phyloP scores from a whole-genome alignment of 2,888 invertebrate genomes.

The Eustalomyia histrio region DNA sequence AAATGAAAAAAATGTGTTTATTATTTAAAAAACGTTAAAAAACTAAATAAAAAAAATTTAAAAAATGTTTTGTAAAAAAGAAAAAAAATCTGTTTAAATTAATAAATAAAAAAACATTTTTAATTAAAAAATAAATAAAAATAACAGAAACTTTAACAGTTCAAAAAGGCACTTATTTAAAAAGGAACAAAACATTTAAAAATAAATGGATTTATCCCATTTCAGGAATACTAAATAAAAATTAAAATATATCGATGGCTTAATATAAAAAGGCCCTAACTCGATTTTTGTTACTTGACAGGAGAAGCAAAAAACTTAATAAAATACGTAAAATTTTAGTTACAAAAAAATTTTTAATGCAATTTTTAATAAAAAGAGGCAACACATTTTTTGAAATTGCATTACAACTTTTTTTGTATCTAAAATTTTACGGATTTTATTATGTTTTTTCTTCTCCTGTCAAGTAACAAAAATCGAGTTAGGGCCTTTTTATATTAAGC shows the following conservation, averaged over 20 bases:
- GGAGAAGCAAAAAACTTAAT: too few relatives aligned
- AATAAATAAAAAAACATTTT: conserved; percentile 12
- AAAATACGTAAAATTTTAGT: too few relatives aligned
- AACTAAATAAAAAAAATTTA: conserved; percentile 10
- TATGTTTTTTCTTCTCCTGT: too few relatives aligned
- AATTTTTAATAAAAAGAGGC: too few relatives aligned
- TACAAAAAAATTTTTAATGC: too few relatives aligned
- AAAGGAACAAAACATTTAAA: conserved; percentile 6
- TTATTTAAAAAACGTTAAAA: too few relatives aligned
- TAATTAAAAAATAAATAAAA: conserved; percentile 4
- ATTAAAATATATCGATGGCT: conserved; percentile 9
- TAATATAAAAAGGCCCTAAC: too few relatives aligned
- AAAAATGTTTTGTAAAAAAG: too few relatives aligned
- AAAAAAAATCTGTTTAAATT: conserved; percentile 12
- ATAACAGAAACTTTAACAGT: conserved; percentile 1
- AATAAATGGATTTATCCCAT: conserved; percentile 12
- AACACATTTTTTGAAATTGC: too few relatives aligned
- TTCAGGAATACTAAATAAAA: conserved; percentile 5
- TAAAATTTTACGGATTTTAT: conserved; percentile 9
- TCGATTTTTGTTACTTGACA: too few relatives aligned
- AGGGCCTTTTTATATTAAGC: conserved; percentile 4
- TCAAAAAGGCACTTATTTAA: conserved; percentile 1
- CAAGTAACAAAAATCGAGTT: background rate
- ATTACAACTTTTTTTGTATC: background rate
- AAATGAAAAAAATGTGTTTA: conserved; percentile 1